phyloP scores from a whole-genome alignment of 1,140 invertebrate genomes.

The Calephelis virginiensis region DNA sequence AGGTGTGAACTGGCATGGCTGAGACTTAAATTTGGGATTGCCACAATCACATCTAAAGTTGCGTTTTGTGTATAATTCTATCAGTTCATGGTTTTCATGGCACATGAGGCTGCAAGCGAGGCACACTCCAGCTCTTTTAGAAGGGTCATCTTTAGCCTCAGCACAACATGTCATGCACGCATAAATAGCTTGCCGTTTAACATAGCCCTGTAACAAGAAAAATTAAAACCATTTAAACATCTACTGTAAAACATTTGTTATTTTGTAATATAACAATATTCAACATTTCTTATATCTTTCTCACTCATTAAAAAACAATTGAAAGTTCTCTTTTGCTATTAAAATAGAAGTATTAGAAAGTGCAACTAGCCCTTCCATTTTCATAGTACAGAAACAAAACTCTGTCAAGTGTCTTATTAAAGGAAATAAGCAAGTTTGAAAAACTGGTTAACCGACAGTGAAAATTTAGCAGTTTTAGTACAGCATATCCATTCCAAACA shows the following conservation, averaged over 20 bases:
- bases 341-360: too few relatives aligned
- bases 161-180: constrained; percentile 94
- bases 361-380: background rate
- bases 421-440: too few relatives aligned
- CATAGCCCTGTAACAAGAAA: constrained; percentile 88
- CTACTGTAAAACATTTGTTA: too few relatives aligned
- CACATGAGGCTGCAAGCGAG: constrained; percentile 96
- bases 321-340: too few relatives aligned
- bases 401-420: too few relatives aligned
- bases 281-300: too few relatives aligned
- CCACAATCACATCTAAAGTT: constrained; percentile 99
- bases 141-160: constrained; percentile 77
- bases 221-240: background rate
- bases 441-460: too few relatives aligned
- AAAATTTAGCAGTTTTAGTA: too few relatives aligned
- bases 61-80: constrained; percentile 98
- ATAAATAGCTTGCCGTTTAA: constrained; percentile 96
- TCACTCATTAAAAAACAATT: too few relatives aligned
- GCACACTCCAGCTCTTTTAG: constrained; percentile 90
- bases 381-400: too few relatives aligned
- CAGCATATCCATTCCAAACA: too few relatives aligned
- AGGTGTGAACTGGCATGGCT: constrained; percentile 85
- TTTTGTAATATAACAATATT: background rate
- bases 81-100: constrained; percentile 96
- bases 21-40: constrained; percentile 88